phyloP scores from a whole-genome alignment of 2,113 vertebrate genomes.

The Hippocampus abdominalis region DNA sequence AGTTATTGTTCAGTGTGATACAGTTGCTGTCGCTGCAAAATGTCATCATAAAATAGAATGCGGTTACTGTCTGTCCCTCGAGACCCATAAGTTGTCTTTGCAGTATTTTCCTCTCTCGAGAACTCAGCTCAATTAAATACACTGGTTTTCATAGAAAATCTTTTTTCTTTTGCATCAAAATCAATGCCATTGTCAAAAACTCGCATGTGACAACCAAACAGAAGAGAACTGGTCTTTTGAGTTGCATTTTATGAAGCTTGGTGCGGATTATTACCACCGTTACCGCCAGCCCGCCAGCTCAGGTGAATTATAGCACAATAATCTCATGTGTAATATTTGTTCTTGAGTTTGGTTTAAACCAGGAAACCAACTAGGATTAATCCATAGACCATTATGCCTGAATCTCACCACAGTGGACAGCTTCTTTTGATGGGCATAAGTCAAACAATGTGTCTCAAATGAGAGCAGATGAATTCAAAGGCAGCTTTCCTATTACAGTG shows the following conservation, averaged over 20 bases:
- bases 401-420: background rate
- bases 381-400: background rate
- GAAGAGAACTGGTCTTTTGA: background rate
- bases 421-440: conserved; percentile 28
- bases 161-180: background rate
- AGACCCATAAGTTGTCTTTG: background rate
- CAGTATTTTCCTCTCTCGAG: background rate
- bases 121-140: background rate
- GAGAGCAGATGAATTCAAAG: conserved; percentile 55
- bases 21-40: background rate
- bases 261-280: background rate
- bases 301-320: background rate
- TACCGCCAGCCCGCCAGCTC: background rate
- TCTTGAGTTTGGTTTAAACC: too few relatives aligned
- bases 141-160: background rate
- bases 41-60: background rate
- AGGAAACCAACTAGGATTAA: background rate
- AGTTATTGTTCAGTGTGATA: background rate
- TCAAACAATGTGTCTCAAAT: conserved; percentile 28
- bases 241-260: background rate
- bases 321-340: too few relatives aligned
- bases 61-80: background rate
- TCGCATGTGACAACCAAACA: too few relatives aligned
- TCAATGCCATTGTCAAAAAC: too few relatives aligned
- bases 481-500: conserved; percentile 67